Base-by-base conservation (phyloP, 2,113 vertebrate species). In the Orientallactaga bullata region DNA sequence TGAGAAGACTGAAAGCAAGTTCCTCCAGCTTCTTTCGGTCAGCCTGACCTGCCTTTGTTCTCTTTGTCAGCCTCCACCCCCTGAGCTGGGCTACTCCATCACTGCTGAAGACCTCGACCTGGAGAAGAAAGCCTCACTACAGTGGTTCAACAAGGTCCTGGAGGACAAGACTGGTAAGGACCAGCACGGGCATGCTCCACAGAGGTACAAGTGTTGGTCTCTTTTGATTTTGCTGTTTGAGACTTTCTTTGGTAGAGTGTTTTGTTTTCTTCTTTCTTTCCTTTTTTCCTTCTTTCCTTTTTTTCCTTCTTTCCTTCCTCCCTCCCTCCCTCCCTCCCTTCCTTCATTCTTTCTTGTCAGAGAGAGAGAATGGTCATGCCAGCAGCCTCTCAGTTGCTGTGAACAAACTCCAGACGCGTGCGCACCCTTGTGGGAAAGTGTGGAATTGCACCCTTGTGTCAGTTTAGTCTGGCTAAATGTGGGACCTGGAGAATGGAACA, bases 51-150 rank as follows among this genome's bases (percentile, higher is more conserved):
- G 20, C 30, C 1, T 12, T 68, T 90, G 88, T 91, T 96, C 80
- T 95, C 69, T 63, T 96, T 91, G 96, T 76, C 96, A 99, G 99
- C 99, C 99, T 7, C 99, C 99, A 0, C 99, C 99, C 0, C 99
- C 99, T 68, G 99, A 99, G 95, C 98, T 99, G 37, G 99, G 99
- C 55, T 99, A 99, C 94, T 97, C 98, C 0, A 91, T 99, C 97
- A 99, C 99, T 2, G 98, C 98, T 0, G 99, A 99, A 92, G 99
- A 99, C 96, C 96, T 99, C 23, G 99, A 99, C 2, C 98, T 98
- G 35, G 99, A 99, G 97, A 99, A 99, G 96, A 98, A 88, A 63
- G 98, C 98, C 13, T 97, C 97, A 0, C 95, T 99, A 74, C 99
- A 97, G 84, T 99, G 99, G 98, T 99, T 99, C 95, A 99, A 98